These are phyloP conservation scores for Lipophrys pholis DNA, from an alignment of 2,113 vertebrate genomes.

Conservation along the genomic window DNA sequence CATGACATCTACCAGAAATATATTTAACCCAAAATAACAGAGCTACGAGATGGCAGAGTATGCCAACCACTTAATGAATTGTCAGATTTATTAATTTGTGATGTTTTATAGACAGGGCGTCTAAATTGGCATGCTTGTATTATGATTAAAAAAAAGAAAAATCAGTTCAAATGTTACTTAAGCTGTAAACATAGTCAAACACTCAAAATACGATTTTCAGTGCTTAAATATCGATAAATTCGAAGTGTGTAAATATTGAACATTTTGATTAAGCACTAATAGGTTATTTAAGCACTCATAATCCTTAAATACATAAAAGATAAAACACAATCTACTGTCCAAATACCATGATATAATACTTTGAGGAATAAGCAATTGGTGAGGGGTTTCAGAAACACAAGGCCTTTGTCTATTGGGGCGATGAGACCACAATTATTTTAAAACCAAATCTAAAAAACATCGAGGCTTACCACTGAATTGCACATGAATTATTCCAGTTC, in stretches of 20 bases:
- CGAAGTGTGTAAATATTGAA: background rate
- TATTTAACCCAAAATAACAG: background rate
- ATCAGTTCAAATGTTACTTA: background rate
- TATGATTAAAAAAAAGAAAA: too few relatives aligned
- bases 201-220: background rate
- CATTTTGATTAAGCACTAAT: background rate
- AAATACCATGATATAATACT: background rate
- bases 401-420: constrained; percentile 7
- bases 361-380: constrained; percentile 13
- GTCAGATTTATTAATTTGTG: background rate
- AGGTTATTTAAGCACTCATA: background rate
- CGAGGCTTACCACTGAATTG: constrained; percentile 11
- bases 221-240: background rate
- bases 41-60: constrained; percentile 39
- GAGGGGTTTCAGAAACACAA: constrained; percentile 5
- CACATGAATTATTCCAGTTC: constrained; percentile 8
- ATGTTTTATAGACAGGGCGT: constrained; percentile 23
- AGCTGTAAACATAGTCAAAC: background rate
- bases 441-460: constrained; percentile 15
- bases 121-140: constrained; percentile 21
- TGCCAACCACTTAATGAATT: constrained; percentile 37
- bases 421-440: constrained; percentile 6
- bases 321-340: background rate
- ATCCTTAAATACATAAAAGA: background rate
- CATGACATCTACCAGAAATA: too few relatives aligned